Conservation (phyloP, 2,797 vertebrate genomes). For the Otolemur crassicaudatus region DNA sequence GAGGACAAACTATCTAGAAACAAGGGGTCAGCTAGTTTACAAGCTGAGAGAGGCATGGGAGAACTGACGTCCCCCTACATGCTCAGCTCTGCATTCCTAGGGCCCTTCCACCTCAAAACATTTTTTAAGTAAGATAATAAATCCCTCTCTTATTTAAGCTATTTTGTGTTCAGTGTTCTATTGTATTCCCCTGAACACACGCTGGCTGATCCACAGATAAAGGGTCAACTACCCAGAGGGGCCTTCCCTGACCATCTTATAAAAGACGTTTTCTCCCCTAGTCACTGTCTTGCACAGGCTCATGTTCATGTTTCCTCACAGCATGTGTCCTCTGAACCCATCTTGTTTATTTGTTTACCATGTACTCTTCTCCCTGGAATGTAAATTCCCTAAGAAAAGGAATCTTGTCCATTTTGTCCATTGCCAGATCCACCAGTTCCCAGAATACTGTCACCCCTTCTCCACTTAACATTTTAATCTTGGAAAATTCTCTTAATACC, state of each 20-base stretch:
- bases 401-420: neutral
- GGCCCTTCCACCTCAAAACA: neutral
- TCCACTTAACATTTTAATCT: conserved; percentile 16
- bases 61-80: neutral
- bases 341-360: neutral
- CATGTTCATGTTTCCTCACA: neutral
- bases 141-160: neutral
- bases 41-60: neutral
- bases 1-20: neutral
- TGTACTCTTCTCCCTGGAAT: neutral
- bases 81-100: neutral
- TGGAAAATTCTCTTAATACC: conserved; percentile 6
- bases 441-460: neutral
- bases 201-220: neutral
- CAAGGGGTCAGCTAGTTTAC: neutral
- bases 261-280: neutral
- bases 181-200: neutral
- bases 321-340: neutral
- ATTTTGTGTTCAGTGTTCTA: neutral
- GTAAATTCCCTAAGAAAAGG: neutral
- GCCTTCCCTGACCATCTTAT: neutral
- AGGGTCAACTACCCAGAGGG: neutral
- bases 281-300: neutral
- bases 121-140: neutral
- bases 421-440: neutral